Percentiles rank a stretch among this genome's conserved stretches.
These are phyloP conservation scores for Pelvicachromis taeniatus DNA, from an alignment of 2,113 vertebrate species.

Conservation along the genomic window DNA sequence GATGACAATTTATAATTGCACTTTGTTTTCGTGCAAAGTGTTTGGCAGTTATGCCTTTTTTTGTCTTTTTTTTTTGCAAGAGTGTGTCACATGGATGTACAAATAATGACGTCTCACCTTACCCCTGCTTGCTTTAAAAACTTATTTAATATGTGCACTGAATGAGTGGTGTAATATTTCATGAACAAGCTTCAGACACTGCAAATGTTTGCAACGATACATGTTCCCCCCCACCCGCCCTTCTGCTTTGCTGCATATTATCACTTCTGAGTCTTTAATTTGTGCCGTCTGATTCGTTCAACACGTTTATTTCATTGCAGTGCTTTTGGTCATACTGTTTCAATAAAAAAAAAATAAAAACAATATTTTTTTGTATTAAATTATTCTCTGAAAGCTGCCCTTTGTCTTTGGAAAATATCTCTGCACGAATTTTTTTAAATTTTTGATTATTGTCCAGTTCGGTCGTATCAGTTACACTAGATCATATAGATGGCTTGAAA, in stretches of 20 bases:
- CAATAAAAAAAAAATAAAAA: constrained; percentile 72
- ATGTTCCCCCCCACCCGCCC: constrained; percentile 32
- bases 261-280: constrained; percentile 54
- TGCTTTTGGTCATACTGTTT: constrained; percentile 71
- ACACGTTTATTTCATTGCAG: constrained; percentile 72
- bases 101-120: constrained; percentile 50
- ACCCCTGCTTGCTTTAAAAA: constrained; percentile 58
- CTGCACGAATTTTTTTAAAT: not conserved
- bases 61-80: constrained; percentile 28
- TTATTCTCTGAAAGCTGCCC: not conserved
- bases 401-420: not conserved
- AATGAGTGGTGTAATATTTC: constrained; percentile 60
- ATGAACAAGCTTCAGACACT: constrained; percentile 68
- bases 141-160: constrained; percentile 68
- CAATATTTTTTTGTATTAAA: not conserved
- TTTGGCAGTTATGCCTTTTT: constrained; percentile 28
- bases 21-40: constrained; percentile 36
- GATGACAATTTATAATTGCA: constrained; percentile 37
- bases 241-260: constrained; percentile 46
- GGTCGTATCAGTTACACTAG: not conserved
- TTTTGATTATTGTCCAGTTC: not conserved
- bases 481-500: not conserved
- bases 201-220: constrained; percentile 68
- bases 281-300: constrained; percentile 52
- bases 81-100: constrained; percentile 49